Evolutionary conservation across 1,140 invertebrate genomes (phyloP).

Genomic region (Drosophila sucinea): DNA sequence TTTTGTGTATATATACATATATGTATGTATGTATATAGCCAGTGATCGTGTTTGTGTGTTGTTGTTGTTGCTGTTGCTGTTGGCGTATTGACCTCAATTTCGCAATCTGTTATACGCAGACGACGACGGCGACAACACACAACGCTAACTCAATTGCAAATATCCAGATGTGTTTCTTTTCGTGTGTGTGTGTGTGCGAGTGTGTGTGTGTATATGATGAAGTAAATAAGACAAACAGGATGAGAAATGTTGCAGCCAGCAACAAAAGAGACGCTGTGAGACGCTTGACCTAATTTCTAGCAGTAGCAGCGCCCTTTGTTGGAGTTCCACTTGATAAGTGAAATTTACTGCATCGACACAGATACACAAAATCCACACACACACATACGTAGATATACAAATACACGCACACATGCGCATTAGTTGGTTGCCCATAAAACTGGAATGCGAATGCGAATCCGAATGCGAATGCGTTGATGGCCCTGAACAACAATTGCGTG

Average conservation of each 20-base stretch:
- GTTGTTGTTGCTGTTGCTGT: not conserved
- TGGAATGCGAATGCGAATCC: conserved; percentile 46
- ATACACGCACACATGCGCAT: conserved; percentile 28
- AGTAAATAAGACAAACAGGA: conserved; percentile 59
- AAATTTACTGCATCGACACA: conserved; percentile 42
- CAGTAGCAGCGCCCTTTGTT: conserved; percentile 62
- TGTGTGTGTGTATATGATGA: conserved; percentile 10
- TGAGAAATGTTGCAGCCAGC: conserved; percentile 26
- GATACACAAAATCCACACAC: conserved; percentile 23
- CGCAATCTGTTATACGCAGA: conserved; percentile 44
- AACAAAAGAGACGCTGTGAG: conserved; percentile 42
- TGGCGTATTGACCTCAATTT: conserved; percentile 70
- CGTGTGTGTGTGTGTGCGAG: conserved; percentile 17
- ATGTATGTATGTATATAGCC: not conserved
- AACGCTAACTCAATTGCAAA: conserved; percentile 54
- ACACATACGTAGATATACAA: conserved; percentile 17
- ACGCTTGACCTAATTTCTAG: conserved; percentile 74
- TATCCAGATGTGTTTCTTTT: conserved; percentile 36
- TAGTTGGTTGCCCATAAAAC: conserved; percentile 28
- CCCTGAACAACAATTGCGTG: conserved; percentile 31
- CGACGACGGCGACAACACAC: conserved; percentile 2
- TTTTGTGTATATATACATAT: not conserved
- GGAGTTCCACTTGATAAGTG: conserved; percentile 72
- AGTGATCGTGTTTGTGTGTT: not conserved
- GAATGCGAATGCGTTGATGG: conserved; percentile 31